Evolutionary conservation across 2,888 invertebrate species (phyloP), one percentile per base, ranked within the genome.

Genomic region (Macrosoma leucophasiata): DNA sequence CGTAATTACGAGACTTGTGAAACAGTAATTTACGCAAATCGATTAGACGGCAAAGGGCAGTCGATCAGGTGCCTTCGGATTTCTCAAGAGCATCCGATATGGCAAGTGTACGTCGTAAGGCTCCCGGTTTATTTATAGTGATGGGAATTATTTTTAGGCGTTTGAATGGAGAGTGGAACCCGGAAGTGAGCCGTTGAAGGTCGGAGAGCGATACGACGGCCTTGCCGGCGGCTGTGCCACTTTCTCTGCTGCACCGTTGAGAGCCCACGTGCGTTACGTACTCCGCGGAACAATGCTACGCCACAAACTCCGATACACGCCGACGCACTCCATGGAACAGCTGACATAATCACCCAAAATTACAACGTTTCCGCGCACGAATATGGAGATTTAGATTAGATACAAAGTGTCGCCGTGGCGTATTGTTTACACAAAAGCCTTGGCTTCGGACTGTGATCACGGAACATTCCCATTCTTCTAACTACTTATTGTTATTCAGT

Each of bases 211-310:
- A 57, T 62, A 55, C 58, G 64, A 67, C 75, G 79, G 72, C 81
- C 82, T 81, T 82, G 81, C 76, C 75, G 67, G 47, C 61, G 71
- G 74, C 70, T 76, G 79, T 74, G 70, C 75, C 60, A 81, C 82
- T 82, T 81, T 82, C 82, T 72, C 79, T 64, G 55, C 44, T 53
- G 58, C 59, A 62, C 57, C 57, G 58, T 46, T 46, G 50, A 55
- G 52, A 61, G 60, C 72, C 74, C 75, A 77, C 76, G 71, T 72
- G 72, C 57, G 64, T 69, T 70, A 66, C 64, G 67, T 68, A 54
- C 58, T 51, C 47, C 42, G 56, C 57, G 56, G 66, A 66, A 76
- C 76, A 76, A 75, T 74, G 62, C 47, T 49, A 45, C 41, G 64
- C 64, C 54, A 62, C 57, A 55, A 58, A 58, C 60, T 62, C 52